A percentile compares a stretch with the other conserved stretches of the same genome.
These are phyloP conservation scores for Cataglyphis cursor DNA, from an alignment of 2,888 invertebrate genomes.

Conservation along the genomic window DNA sequence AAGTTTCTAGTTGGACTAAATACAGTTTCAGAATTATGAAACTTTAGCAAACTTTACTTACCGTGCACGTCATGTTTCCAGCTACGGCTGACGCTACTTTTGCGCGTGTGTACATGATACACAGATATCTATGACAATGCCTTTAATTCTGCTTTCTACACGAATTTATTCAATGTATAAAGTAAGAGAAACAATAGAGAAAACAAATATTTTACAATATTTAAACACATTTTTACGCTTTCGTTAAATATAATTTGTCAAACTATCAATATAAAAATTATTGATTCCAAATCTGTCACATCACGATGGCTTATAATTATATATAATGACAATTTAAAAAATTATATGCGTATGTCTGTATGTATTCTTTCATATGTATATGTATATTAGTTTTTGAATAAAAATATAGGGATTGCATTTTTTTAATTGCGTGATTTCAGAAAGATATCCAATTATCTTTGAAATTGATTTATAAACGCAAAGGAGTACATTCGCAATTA, in stretches of 20 bases:
- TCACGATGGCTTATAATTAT: background rate
- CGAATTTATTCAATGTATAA: background rate
- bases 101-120: background rate
- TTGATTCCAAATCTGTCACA: background rate
- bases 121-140: background rate
- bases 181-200: background rate
- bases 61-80: constrained; percentile 11
- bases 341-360: background rate
- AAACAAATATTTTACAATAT: background rate
- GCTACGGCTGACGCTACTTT: background rate
- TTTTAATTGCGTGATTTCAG: background rate
- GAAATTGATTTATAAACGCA: background rate
- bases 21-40: constrained; percentile 36
- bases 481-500: no score
- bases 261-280: background rate
- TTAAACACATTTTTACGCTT: background rate
- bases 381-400: background rate
- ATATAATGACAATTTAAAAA: background rate
- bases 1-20: constrained; percentile 17
- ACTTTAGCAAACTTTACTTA: constrained; percentile 28
- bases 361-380: no score
- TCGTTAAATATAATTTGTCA: background rate
- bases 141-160: background rate
- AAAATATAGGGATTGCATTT: background rate
- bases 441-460: constrained; percentile 12